Evolutionary conservation across 1,140 invertebrate genomes (phyloP).

Genomic region (Epicauta chinensis): DNA sequence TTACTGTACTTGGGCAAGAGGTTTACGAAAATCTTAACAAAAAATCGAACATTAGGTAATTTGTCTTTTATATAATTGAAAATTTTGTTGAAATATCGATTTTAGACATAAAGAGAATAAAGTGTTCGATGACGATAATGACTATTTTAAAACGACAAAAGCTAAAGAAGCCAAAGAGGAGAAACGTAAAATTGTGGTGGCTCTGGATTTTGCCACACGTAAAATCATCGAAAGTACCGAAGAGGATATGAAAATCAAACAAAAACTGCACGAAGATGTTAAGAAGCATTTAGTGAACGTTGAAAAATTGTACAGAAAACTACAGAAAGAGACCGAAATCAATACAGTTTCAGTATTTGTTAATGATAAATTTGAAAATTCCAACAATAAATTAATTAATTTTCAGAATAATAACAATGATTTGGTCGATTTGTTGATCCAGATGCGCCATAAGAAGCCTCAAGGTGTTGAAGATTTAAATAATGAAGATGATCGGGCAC

Average conservation of each 20-base stretch:
- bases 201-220: slow-evolving; percentile 77
- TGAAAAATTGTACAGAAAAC: slow-evolving; percentile 28
- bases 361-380: too few relatives aligned
- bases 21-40: slow-evolving; percentile 1
- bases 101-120: slow-evolving; percentile 55
- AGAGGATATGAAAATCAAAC: slow-evolving; percentile 27
- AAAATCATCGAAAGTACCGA: slow-evolving; percentile 40
- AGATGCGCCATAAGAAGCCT: slow-evolving; percentile 34
- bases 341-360: neutral
- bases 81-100: neutral
- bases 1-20: neutral
- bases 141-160: slow-evolving; percentile 76
- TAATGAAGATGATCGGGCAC: slow-evolving; percentile 27
- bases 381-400: neutral
- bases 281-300: slow-evolving; percentile 31
- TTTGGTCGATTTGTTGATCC: slow-evolving; percentile 30
- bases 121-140: slow-evolving; percentile 92
- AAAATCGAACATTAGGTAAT: slow-evolving; percentile 26
- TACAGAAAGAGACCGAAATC: slow-evolving; percentile 26
- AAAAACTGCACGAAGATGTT: slow-evolving; percentile 28
- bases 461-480: slow-evolving; percentile 22
- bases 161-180: slow-evolving; percentile 64
- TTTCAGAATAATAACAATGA: slow-evolving; percentile 29
- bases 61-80: neutral
- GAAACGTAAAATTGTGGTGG: slow-evolving; percentile 53